Percentiles rank a stretch among this genome's conserved stretches.
phyloP scores from a whole-genome alignment of 2,113 vertebrate genomes.

The Pelecanus crispus region DNA sequence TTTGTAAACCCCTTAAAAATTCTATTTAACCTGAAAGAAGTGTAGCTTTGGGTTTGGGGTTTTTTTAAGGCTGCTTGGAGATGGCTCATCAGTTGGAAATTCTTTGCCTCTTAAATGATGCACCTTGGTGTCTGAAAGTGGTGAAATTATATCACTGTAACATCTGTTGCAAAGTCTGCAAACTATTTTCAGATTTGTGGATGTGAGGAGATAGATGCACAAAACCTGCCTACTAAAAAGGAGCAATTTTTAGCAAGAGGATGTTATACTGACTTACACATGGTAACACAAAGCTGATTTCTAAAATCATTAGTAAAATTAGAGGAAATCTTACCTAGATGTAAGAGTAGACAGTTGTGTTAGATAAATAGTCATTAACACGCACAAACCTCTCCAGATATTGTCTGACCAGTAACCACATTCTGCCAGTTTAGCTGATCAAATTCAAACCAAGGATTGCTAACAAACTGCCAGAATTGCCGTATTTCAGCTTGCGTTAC shows the following conservation, averaged over 20 bases:
- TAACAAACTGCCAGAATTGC: neutral
- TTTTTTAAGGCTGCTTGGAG: neutral
- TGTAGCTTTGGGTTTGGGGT: neutral
- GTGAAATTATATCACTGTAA: neutral
- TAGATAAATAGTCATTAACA: neutral
- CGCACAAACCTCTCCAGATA: neutral
- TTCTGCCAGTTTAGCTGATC: neutral
- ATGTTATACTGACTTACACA: neutral
- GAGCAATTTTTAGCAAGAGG: neutral
- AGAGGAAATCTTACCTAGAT: neutral
- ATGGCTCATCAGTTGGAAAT: neutral
- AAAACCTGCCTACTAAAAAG: neutral
- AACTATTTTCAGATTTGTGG: neutral
- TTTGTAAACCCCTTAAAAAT: neutral
- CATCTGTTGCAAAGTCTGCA: neutral
- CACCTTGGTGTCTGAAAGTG: neutral
- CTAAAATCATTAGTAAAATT: neutral
- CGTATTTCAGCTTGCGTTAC: neutral
- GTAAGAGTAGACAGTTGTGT: neutral
- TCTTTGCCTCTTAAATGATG: neutral
- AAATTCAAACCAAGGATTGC: neutral
- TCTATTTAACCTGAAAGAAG: neutral
- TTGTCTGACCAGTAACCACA: neutral
- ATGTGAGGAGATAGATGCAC: neutral
- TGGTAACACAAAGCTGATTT: neutral